Evolutionary conservation across 2,888 invertebrate species (phyloP).

Genomic region (Pollenia amentaria): DNA sequence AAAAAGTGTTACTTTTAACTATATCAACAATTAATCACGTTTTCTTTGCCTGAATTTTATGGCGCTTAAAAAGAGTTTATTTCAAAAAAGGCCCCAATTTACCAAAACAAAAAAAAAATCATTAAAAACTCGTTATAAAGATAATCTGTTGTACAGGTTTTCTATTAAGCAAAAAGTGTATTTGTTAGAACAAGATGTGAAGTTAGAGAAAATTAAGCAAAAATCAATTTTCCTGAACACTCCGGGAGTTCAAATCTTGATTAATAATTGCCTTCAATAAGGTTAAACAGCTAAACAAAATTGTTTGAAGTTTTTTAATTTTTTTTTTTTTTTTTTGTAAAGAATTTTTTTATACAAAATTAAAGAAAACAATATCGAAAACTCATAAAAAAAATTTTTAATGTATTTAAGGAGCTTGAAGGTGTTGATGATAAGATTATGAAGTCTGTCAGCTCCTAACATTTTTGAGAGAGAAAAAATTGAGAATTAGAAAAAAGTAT

Average conservation of each 20-base stretch:
- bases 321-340: not conserved
- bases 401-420: not conserved
- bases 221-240: constrained; percentile 57
- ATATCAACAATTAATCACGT: constrained; percentile 49
- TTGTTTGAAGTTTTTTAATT: not conserved
- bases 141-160: constrained; percentile 51
- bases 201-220: constrained; percentile 11
- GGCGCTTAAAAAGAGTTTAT: constrained; percentile 39
- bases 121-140: constrained; percentile 45
- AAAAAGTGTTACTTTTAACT: constrained; percentile 27
- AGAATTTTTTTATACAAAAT: constrained; percentile 17
- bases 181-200: constrained; percentile 14
- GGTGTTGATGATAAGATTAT: not conserved
- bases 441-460: too few species aligned
- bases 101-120: not conserved
- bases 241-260: constrained; percentile 57
- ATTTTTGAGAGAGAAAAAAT: too few species aligned
- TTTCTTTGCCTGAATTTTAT: constrained; percentile 32
- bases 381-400: not conserved
- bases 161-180: constrained; percentile 39
- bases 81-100: constrained; percentile 29
- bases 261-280: constrained; percentile 60
- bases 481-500: too few species aligned
- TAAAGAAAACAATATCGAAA: constrained; percentile 7
- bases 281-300: constrained; percentile 36